phyloP scores from a whole-genome alignment of 1,140 invertebrate species.

The Phymastichus coffea region DNA sequence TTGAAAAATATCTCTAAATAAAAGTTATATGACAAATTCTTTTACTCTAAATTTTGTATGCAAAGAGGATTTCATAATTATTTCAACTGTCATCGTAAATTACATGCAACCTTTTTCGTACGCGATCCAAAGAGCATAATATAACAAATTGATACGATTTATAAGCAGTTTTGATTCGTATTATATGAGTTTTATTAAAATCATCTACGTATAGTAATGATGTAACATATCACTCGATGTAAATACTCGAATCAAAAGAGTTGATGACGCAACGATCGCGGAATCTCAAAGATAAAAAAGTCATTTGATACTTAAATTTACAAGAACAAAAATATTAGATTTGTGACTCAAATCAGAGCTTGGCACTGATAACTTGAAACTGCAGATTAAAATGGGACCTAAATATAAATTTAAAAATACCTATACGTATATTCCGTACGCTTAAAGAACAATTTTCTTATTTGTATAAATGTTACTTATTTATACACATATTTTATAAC shows the following conservation, averaged over 20 bases:
- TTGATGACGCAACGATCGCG: slow-evolving; percentile 2
- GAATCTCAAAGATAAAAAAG: not conserved
- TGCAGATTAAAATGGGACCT: slow-evolving; percentile 24
- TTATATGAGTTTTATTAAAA: too few species aligned
- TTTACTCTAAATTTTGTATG: slow-evolving; percentile 1
- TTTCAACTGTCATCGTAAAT: too few species aligned
- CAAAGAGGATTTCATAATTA: slow-evolving; percentile 15
- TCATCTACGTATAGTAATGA: too few species aligned
- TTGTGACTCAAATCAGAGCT: not conserved
- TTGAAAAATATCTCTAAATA: too few species aligned
- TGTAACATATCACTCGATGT: slow-evolving; percentile 24
- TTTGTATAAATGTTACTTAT: slow-evolving; percentile 5
- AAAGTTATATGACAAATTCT: not conserved
- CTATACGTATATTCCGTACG: too few species aligned
- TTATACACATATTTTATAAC: slow-evolving; percentile 23
- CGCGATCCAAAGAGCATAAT: too few species aligned
- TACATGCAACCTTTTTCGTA: too few species aligned
- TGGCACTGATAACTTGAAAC: not conserved
- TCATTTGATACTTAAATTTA: slow-evolving; percentile 27
- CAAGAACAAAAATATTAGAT: slow-evolving; percentile 21
- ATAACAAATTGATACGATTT: too few species aligned
- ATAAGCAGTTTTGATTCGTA: too few species aligned
- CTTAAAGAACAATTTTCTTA: too few species aligned
- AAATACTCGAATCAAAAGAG: slow-evolving; percentile 20
- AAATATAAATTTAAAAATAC: too few species aligned